These are phyloP conservation scores for Microcebus tavaratra DNA, from an alignment of 2,113 vertebrate species.

Conservation along the genomic window DNA sequence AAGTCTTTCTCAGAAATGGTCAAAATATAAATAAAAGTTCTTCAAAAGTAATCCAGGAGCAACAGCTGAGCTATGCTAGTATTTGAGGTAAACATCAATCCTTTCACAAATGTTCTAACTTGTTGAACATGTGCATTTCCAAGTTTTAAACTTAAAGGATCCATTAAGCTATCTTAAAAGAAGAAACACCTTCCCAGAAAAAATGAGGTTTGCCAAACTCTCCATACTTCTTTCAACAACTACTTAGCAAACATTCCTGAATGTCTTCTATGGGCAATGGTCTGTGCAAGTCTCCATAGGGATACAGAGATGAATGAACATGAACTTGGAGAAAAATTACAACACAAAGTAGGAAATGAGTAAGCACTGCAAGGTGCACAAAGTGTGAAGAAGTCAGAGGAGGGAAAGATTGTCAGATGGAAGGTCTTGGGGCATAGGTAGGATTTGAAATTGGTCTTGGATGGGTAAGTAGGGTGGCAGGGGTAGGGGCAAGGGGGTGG, in stretches of 20 bases:
- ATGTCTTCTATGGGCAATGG: background rate
- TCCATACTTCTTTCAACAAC: background rate
- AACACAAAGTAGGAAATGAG: background rate
- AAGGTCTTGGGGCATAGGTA: background rate
- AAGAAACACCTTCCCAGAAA: background rate
- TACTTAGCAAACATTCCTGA: background rate
- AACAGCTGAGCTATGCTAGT: background rate
- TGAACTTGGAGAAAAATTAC: background rate
- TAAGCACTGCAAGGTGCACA: background rate
- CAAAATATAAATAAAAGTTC: constrained; percentile 40
- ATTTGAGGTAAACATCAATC: background rate
- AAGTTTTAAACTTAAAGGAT: constrained; percentile 40
- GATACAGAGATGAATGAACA: background rate
- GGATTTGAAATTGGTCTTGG: background rate
- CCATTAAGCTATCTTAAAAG: background rate
- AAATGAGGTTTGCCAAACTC: background rate
- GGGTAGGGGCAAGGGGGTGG: too few relatives aligned
- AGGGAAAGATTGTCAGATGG: background rate
- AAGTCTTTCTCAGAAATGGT: constrained; percentile 36
- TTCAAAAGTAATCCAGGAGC: constrained; percentile 37
- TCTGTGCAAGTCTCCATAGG: background rate
- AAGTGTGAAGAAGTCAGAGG: background rate
- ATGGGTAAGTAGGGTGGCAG: background rate
- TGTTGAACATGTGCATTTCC: constrained; percentile 16
- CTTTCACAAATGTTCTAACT: constrained; percentile 24